Conservation (phyloP, 2,888 invertebrate genomes). For the Archips xylosteana region DNA sequence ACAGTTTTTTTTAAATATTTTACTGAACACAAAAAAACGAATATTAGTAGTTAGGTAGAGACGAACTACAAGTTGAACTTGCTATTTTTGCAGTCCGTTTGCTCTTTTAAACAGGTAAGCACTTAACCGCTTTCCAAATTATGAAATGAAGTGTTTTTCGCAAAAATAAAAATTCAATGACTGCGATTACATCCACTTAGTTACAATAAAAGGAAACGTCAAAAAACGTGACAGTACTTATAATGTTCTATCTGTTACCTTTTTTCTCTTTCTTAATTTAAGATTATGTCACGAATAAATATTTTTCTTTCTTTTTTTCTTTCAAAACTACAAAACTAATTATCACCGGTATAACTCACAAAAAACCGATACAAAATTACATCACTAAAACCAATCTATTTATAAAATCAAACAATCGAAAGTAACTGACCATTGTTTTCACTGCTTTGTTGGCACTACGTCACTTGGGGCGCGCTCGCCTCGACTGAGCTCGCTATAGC, state of each 20-base stretch:
- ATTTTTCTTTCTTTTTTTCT: no score
- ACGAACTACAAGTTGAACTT: no score
- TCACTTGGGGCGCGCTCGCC: slow-evolving; percentile 61
- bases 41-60: no score
- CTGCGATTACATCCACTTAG: neutral
- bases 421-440: slow-evolving; percentile 74
- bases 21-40: no score
- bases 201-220: neutral
- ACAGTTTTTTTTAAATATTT: no score
- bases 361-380: slow-evolving; percentile 45
- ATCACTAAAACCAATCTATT: slow-evolving; percentile 48
- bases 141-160: neutral
- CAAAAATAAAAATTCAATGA: neutral
- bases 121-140: no score
- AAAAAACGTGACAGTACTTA: neutral
- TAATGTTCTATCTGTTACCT: no score
- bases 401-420: slow-evolving; percentile 66
- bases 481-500: slow-evolving; percentile 70
- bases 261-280: no score
- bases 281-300: no score
- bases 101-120: no score
- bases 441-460: slow-evolving; percentile 57
- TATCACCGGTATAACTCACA: slow-evolving; percentile 39
- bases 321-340: neutral
- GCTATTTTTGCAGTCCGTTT: no score